Percentiles rank a stretch among this genome's conserved stretches.
Evolutionary conservation across 2,797 vertebrate genomes (phyloP).

Genomic region (Aeoliscus strigatus): DNA sequence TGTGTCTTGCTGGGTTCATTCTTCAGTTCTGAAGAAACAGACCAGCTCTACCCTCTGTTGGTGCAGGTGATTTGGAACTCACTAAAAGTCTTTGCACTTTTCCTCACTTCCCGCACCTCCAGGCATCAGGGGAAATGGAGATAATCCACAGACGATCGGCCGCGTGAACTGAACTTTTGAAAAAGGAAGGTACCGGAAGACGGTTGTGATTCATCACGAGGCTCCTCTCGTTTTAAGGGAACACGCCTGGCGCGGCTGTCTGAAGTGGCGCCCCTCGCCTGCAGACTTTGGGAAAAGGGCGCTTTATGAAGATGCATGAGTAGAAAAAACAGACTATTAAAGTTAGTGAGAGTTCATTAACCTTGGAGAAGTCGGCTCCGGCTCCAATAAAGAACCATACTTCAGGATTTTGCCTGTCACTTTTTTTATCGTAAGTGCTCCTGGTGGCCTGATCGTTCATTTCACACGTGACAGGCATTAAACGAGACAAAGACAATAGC

Average conservation of each 20-base stretch:
- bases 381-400: conserved; percentile 58
- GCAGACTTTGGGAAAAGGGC: conserved; percentile 56
- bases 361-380: conserved; percentile 65
- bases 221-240: conserved; percentile 42
- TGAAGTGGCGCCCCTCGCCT: conserved; percentile 61
- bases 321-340: conserved; percentile 69
- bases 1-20: too few relatives aligned
- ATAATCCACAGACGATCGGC: conserved; percentile 40
- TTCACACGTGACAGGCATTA: conserved; percentile 60
- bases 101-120: conserved; percentile 34
- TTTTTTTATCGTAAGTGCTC: conserved; percentile 56
- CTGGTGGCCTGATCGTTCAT: conserved; percentile 54
- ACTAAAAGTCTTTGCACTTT: conserved; percentile 28
- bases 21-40: too few relatives aligned
- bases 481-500: conserved; percentile 66
- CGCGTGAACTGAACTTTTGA: conserved; percentile 44
- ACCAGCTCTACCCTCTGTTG: conserved; percentile 28
- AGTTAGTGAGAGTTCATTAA: conserved; percentile 74
- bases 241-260: conserved; percentile 57
- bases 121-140: conserved; percentile 44
- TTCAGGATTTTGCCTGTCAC: conserved; percentile 54
- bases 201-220: conserved; percentile 57
- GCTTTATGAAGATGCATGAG: conserved; percentile 72
- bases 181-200: conserved; percentile 23
- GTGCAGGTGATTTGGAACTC: conserved; percentile 59